phyloP scores from a whole-genome alignment of 2,888 invertebrate genomes.

The Napeogenes sylphis region DNA sequence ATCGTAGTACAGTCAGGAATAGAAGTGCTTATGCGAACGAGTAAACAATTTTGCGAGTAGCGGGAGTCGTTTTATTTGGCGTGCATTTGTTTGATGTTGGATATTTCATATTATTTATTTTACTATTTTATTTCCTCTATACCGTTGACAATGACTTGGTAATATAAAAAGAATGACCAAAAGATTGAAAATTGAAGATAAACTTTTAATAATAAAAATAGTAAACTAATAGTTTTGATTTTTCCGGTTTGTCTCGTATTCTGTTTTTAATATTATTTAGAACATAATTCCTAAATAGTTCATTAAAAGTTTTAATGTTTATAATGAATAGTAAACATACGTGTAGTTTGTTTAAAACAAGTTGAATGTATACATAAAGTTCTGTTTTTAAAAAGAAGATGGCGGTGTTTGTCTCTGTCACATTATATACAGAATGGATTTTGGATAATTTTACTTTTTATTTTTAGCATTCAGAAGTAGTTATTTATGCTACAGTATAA shows the following conservation, averaged over 20 bases:
- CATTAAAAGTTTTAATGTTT: too few species aligned
- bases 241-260: neutral
- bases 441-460: too few species aligned
- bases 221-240: neutral
- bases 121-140: constrained; percentile 4
- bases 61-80: constrained; percentile 7
- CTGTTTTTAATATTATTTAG: too few species aligned
- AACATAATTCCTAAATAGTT: too few species aligned
- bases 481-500: too few species aligned
- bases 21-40: constrained; percentile 5
- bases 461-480: too few species aligned
- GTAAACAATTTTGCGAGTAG: constrained; percentile 8
- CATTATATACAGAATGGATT: too few species aligned
- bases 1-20: neutral
- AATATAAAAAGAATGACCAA: neutral
- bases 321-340: too few species aligned
- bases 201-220: neutral
- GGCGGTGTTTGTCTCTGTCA: too few species aligned
- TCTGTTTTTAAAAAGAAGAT: too few species aligned
- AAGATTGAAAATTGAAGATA: neutral
- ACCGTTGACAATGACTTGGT: constrained; percentile 1
- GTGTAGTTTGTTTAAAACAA: too few species aligned
- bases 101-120: constrained; percentile 7
- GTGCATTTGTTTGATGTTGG: constrained; percentile 8
- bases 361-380: too few species aligned